These are phyloP conservation scores for Paracentrotus lividus DNA, from an alignment of 53 echinoderm and acorn worm species.

Conservation along the genomic window DNA sequence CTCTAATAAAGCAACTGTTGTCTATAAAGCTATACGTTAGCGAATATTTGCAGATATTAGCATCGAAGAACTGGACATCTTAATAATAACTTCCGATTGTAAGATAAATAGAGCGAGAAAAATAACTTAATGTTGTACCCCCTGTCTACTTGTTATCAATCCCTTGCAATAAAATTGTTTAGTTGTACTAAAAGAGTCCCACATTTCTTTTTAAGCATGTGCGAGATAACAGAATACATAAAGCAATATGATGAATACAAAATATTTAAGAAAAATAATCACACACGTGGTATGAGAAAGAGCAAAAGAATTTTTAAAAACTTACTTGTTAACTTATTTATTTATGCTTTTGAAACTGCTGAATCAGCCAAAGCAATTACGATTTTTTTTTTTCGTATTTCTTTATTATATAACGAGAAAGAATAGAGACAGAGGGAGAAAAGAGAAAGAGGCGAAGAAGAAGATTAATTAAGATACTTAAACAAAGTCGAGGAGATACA, in stretches of 20 bases:
- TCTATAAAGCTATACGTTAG: constrained; percentile 27
- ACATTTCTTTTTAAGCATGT: no score
- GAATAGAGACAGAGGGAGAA: background rate
- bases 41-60: constrained; percentile 35
- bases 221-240: no score
- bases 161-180: no score
- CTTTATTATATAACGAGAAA: background rate
- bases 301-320: no score
- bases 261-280: no score
- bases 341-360: no score
- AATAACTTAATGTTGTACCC: background rate
- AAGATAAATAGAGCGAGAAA: constrained; percentile 45
- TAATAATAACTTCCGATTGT: constrained; percentile 29
- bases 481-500: background rate
- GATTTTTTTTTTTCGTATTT: no score
- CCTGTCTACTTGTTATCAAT: background rate
- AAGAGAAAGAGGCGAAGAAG: background rate
- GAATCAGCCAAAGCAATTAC: no score
- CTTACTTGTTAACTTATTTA: no score
- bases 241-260: no score
- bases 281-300: no score
- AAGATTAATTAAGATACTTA: background rate
- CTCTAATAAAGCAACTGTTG: constrained; percentile 36
- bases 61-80: constrained; percentile 37
- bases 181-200: no score